Conservation (phyloP, 2,113 vertebrate species). For the Elaphurus davidianus region DNA sequence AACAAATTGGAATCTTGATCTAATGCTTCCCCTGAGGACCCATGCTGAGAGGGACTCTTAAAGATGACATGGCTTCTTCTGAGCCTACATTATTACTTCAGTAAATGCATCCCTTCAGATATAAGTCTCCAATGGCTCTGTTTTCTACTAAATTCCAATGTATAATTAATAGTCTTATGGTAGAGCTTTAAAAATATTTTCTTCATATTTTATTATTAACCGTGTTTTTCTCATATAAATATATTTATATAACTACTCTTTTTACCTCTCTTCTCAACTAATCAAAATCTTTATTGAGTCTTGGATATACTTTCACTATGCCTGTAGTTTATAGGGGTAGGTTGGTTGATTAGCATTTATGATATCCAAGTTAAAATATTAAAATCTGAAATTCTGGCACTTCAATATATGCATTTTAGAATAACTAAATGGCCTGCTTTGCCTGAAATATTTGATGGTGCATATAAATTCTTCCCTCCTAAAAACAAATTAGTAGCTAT, state of each 20-base stretch:
- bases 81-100: background rate
- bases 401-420: background rate
- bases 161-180: background rate
- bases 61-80: background rate
- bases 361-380: background rate
- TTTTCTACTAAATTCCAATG: background rate
- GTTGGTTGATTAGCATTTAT: background rate
- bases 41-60: background rate
- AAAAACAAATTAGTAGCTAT: background rate
- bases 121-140: background rate
- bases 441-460: background rate
- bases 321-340: background rate
- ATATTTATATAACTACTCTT: background rate
- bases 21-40: background rate
- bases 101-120: constrained; percentile 1
- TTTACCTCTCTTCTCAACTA: background rate
- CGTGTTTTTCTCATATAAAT: background rate
- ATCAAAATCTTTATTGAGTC: background rate
- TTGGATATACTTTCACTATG: background rate
- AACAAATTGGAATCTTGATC: background rate
- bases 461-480: background rate
- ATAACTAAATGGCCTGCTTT: background rate
- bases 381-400: background rate
- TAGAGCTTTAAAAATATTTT: background rate
- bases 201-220: background rate